Base-by-base conservation (phyloP, 2,113 vertebrate genomes). In the Garra rufa region DNA sequence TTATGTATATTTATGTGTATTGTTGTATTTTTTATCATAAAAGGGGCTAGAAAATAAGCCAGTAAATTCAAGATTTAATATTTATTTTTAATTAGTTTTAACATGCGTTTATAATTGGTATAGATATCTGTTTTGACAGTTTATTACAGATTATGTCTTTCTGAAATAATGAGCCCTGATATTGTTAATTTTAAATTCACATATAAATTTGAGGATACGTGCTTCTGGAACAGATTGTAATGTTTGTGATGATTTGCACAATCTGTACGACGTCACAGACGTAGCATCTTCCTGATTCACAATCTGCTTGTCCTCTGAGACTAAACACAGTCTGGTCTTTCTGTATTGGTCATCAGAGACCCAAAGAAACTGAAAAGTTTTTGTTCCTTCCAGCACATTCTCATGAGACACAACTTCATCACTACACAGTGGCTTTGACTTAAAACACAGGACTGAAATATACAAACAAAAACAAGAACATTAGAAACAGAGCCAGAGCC, bases 251-350 rank as follows among this genome's bases (percentile, higher is more conserved):
- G 34, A 43, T 43, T 43, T 10, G 34, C 19, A 67, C 30, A 19
- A 38, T 69, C 17, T 13, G 9, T 19, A 70, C 38, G n/a, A n/a
- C 30, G 9, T 70, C 67, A 43, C 67, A 70, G 67, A 70, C 6
- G 9, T 17, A 69, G 17, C 8, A 9, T 69, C 30, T 70, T 41
- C 21, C 34, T 13, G 38, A 43, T n/a, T n/a, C 65, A 69, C 9
- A 69, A 19, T 21, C 65, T 69, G 65, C 65, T 21, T 19, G 1
- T 43, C 69, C 69, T 71, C 69, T 38, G 65, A 67, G 65, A 71
- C 38, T 2, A 69, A 70, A 70, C 34, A 0, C 67, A 70, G 19
- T 6, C 9, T 19, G 38, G 1, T 70, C 21, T 70, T n/a, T 43
- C 38, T 13, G 38, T n/a, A 41, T 4, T 19, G n/a, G 6, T 24